phyloP scores from a whole-genome alignment of 1,140 invertebrate species.

The Portunus trituberculatus region DNA sequence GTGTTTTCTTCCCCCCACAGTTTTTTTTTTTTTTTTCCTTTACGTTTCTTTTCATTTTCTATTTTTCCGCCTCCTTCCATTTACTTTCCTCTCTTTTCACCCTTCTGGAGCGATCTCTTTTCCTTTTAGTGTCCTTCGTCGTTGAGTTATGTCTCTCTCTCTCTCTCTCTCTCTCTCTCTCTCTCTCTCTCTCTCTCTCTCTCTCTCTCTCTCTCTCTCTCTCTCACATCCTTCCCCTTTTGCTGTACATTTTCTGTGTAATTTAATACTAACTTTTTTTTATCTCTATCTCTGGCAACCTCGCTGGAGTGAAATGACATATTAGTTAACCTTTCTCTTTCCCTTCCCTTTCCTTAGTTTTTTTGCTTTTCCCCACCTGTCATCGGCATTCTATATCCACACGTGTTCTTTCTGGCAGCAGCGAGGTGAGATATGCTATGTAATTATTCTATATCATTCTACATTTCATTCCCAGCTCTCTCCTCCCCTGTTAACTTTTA shows the following conservation, averaged over 20 bases:
- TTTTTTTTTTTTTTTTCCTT: not conserved
- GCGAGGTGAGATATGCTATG: no score
- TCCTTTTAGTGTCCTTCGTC: not conserved
- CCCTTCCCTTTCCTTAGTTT: not conserved
- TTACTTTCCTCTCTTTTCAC: not conserved
- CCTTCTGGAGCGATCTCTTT: not conserved
- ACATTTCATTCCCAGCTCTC: no score
- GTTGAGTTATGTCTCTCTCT: not conserved
- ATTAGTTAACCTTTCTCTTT: not conserved
- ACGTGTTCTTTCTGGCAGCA: no score
- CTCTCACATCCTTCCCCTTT: not conserved
- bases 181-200: not conserved
- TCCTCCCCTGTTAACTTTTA: no score
- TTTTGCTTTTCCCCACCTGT: no score
- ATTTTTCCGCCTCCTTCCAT: not conserved
- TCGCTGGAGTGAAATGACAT: not conserved
- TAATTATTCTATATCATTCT: no score
- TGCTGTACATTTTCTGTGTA: not conserved
- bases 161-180: not conserved
- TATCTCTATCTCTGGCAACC: no score
- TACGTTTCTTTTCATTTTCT: not conserved
- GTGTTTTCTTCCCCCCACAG: no score
- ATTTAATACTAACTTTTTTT: conserved; percentile 8
- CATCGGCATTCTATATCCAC: no score
- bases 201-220: conserved; percentile 20